Evolutionary conservation across 2,888 invertebrate genomes (phyloP), one percentile per base, ranked within the genome.

Genomic region (Temnothorax ravouxi): DNA sequence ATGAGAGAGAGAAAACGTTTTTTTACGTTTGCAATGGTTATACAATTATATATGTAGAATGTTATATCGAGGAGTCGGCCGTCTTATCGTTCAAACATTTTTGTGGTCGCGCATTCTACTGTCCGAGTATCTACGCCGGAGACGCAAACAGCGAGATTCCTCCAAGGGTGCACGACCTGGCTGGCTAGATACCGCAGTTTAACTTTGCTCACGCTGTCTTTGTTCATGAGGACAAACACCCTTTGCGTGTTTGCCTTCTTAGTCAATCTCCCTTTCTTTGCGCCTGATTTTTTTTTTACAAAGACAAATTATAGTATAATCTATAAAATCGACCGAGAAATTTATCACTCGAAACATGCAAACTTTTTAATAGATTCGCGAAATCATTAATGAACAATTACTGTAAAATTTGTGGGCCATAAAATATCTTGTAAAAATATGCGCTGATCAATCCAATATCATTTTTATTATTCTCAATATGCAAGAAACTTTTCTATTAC

Each of bases 191-290:
- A 88, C 88, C 86, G 83, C 86, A 88, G 83, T 86, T 90, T 87
- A 86, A 89, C 87, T 91, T 91, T 90, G 80, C 85, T 88, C 88
- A 90, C 89, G 89, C 89, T 83, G 85, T 85, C 89, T 92, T 92
- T 92, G 91, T 92, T 91, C 90, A 84, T 74, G 77, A 85, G 86
- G 88, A 90, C 87, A 89, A 89, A 88, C 88, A 91, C 91, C 91
- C 92, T 90, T 89, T 62, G 76, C 66, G 64, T 87, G 91, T 91
- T 91, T 92, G 91, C 91, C 91, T 91, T 91, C 92, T 92, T 92
- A 90, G 89, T 88, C 89, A 89, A 91, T 91, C 92, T 91, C 91
- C 87, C 59, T 79, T 59, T 59, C 54, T n/a, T 59, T 34, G 56
- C 34, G 21, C 2, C n/a, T 77, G 11, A 67, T 79, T 25, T n/a